Percentiles rank a stretch among this genome's conserved stretches.
Evolutionary conservation across 2,888 invertebrate genomes (phyloP).

Genomic region (Galeruca laticollis): DNA sequence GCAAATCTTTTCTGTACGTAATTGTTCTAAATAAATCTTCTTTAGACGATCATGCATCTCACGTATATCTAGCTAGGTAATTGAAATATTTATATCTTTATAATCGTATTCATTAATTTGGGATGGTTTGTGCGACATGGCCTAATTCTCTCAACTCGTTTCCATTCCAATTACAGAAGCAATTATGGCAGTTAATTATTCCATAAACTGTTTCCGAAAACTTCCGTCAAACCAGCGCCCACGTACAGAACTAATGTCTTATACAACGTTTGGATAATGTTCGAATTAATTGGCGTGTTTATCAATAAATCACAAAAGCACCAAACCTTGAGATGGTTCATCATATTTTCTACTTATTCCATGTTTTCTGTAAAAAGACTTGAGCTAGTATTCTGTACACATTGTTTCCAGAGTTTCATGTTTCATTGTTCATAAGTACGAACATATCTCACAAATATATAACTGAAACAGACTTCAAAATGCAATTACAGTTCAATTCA

Average conservation of each 20-base stretch:
- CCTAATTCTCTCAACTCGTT: constrained; percentile 2
- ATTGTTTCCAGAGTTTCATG: background rate
- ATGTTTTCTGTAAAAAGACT: background rate
- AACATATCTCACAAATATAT: too few species aligned
- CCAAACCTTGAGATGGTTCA: background rate
- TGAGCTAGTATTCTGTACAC: background rate
- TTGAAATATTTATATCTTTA: background rate
- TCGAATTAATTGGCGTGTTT: background rate
- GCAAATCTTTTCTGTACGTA: too few species aligned
- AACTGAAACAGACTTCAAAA: too few species aligned
- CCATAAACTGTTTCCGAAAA: constrained; percentile 5
- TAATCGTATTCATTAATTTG: constrained; percentile 1
- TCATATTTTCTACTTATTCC: background rate
- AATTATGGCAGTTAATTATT: constrained; percentile 8
- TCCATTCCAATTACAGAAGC: constrained; percentile 2
- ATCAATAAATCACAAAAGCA: constrained; percentile 2
- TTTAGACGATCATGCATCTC: background rate
- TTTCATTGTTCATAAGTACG: background rate
- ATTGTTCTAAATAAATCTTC: too few species aligned
- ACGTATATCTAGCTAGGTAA: background rate
- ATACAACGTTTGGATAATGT: constrained; percentile 2
- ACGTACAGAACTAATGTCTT: background rate
- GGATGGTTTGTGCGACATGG: background rate
- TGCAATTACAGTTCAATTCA: too few species aligned
- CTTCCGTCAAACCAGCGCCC: background rate